Base-by-base conservation (phyloP, 2,797 vertebrate genomes). In the Psittacula derbiana region DNA sequence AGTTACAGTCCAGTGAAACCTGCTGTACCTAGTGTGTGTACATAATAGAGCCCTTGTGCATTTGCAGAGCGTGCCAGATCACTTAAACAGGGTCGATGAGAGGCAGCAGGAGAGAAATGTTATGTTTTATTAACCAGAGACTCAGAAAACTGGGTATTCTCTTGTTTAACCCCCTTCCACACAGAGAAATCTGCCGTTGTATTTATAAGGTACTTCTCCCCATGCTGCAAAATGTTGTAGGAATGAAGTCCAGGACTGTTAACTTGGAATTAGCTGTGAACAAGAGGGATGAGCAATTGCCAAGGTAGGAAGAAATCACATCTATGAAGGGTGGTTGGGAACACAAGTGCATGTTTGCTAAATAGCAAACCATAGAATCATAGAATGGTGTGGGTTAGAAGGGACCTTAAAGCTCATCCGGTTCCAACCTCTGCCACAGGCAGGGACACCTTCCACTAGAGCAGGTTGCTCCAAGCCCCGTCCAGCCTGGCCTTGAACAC, bases 1-100 rank as follows among this genome's bases (percentile, higher is more conserved):
- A 93, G 92, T 95, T 97, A 95, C 93, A 97, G 94, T 91, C 92
- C 96, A 95, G 79, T 95, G 95, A 94, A 96, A 97, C 88, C 92
- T 93, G 96, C 79, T 90, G 86, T 87, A 95, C 95, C 95, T 95
- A 85, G 55, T 67, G 86, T 10, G 1, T 60, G 49, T 70, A 67
- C 84, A 97, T 93, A 97, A 96, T 94, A 69, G 78, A 80, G n/a
- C 84, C 65, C 90, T 95, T 95, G 90, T 89, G 74, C 33, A 14
- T 94, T 92, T 93, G 67, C 71, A 82, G 80, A 95, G 84, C 0
- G 1, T 87, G 74, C 93, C 91, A 80, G 74, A 85, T 67, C 79
- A 71, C 86, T 94, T 93, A 89, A 96, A 94, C 64, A 81, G 80
- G 71, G 83, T 81, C 3, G 2, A 46, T 46, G 55, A 70, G 71